Evolutionary conservation across 2,888 invertebrate genomes (phyloP), one percentile per base, ranked within the genome.

Genomic region (Oscheius sp.): DNA sequence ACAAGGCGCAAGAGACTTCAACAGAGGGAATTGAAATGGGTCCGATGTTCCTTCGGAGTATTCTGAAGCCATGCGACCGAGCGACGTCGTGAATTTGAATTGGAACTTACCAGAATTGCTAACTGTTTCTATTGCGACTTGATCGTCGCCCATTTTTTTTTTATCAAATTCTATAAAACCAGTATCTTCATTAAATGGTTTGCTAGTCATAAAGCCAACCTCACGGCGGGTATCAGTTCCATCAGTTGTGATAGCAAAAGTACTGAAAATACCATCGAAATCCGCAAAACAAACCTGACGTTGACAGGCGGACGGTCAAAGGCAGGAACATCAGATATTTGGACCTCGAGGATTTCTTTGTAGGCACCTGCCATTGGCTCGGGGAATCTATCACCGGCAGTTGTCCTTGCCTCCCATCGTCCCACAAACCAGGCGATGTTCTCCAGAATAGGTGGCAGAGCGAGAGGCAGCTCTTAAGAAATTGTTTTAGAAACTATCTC

Each of bases 271-370:
- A 50, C 36, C 24, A 22, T 54, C 20, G 28, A n/a, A 9, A 17
- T 14, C 41, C 9, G 32, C 32, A 33, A 41, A 12, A 41, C 4
- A 41, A 22, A 84, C 85, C 78, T 81, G 57, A 83, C 72, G 69
- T 85, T 85, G 50, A 85, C 78, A 8, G 83, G 77, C 9, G 85
- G 85, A 44, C 84, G 74, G 65, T 85, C 85, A 68, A 85, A 85
- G 44, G 77, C 70, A 14, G 82, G 80, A 24, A 83, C 82, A 28
- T 80, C 82, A 9, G 81, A 70, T 2, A 80, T 74, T 51, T 74
- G 74, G 20, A 85, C 70, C 36, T 82, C 80, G 22, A 85, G 65
- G 4, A 75, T 71, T 59, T 85, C 84, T 6, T 44, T 68, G 71
- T 84, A 84, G 6, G 76, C 71, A 2, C 80, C 78, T 14, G 72